Evolutionary conservation across 2,113 vertebrate genomes (phyloP).

Genomic region (Oreochromis niloticus): DNA sequence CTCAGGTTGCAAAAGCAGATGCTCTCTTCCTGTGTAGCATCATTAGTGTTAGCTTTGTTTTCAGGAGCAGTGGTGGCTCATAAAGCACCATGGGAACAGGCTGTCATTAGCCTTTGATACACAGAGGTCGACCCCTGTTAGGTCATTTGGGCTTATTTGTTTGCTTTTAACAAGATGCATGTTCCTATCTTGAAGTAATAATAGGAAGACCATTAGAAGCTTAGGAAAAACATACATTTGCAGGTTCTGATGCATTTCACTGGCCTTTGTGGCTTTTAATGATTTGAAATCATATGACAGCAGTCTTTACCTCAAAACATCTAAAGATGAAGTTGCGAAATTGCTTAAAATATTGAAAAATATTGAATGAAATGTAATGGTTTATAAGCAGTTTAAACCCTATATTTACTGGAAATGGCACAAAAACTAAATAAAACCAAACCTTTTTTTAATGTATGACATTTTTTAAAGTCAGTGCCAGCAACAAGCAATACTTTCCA

Average conservation of each 20-base stretch:
- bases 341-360: background rate
- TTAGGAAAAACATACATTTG: background rate
- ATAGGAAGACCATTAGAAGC: background rate
- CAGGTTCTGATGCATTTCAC: slow-evolving; percentile 1
- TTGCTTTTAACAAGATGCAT: slow-evolving; percentile 14
- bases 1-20: slow-evolving; percentile 40
- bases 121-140: slow-evolving; percentile 10
- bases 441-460: background rate
- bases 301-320: background rate
- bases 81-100: background rate
- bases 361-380: background rate
- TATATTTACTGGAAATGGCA: background rate
- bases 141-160: slow-evolving; percentile 26
- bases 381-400: background rate
- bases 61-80: slow-evolving; percentile 13
- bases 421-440: background rate
- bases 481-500: background rate
- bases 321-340: background rate
- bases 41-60: slow-evolving; percentile 46
- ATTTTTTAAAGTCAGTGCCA: background rate
- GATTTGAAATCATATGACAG: background rate
- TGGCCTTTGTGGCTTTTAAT: background rate
- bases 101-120: slow-evolving; percentile 30
- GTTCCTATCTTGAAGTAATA: slow-evolving; percentile 12
- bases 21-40: slow-evolving; percentile 23